Conservation (phyloP, 2,113 vertebrate species). For the Lethenteron camtschaticum region DNA sequence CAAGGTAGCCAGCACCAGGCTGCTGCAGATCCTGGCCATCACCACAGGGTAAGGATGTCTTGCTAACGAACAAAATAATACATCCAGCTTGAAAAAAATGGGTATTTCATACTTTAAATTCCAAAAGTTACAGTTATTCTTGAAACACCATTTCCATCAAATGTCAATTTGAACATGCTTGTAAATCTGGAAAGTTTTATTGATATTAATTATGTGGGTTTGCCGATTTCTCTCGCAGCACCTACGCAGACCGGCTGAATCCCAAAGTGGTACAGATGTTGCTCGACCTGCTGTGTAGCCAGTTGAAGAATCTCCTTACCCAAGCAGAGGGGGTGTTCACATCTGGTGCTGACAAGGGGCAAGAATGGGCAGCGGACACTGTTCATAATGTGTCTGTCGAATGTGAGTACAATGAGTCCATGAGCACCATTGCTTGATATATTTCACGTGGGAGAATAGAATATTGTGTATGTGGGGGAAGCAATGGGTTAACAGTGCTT, state of each 20-base stretch:
- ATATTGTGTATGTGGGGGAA: no score
- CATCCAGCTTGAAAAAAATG: background rate
- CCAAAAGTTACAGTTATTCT: background rate
- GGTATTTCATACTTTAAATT: background rate
- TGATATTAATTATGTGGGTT: no score
- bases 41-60: slow-evolving; percentile 54
- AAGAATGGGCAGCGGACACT: slow-evolving; percentile 14
- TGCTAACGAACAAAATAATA: no score
- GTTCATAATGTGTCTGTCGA: no score
- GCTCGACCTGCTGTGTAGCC: slow-evolving; percentile 79
- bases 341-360: slow-evolving; percentile 34
- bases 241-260: slow-evolving; percentile 73
- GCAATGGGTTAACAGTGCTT: no score
- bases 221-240: slow-evolving; percentile 22
- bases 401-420: no score
- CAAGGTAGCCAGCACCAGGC: slow-evolving; percentile 76
- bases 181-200: background rate
- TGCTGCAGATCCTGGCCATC: slow-evolving; percentile 87
- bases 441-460: no score
- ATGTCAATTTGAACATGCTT: background rate
- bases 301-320: slow-evolving; percentile 75
- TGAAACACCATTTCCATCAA: background rate
- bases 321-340: slow-evolving; percentile 57
- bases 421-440: no score
- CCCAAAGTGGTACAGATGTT: slow-evolving; percentile 85